Conservation (phyloP, 1,140 invertebrate species). For the Calephelis nemesis region DNA sequence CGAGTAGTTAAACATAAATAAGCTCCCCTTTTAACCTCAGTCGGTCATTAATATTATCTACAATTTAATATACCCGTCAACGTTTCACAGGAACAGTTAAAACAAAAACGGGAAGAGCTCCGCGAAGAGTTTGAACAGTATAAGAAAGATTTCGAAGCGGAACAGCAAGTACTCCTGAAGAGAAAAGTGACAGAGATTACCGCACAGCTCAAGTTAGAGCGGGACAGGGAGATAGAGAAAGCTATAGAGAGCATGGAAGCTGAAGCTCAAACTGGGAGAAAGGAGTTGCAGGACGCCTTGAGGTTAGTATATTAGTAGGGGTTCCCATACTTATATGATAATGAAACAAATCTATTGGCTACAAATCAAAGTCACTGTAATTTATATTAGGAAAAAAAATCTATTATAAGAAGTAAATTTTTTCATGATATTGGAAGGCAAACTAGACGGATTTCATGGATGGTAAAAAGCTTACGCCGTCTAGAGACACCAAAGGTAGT, state of each 20-base stretch:
- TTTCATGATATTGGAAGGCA: too few relatives aligned
- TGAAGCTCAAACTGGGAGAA: slow-evolving; percentile 68
- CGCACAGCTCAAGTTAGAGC: slow-evolving; percentile 62
- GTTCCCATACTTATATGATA: not conserved
- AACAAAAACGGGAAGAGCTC: slow-evolving; percentile 54
- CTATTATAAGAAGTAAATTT: too few relatives aligned
- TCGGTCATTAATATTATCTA: too few relatives aligned
- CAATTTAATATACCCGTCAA: too few relatives aligned
- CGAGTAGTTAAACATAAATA: too few relatives aligned
- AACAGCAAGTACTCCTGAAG: slow-evolving; percentile 61
- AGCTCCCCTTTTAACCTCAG: too few relatives aligned
- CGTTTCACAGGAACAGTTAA: slow-evolving; percentile 51
- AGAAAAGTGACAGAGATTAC: slow-evolving; percentile 70
- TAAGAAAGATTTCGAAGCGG: slow-evolving; percentile 63
- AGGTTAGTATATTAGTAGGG: slow-evolving; percentile 42
- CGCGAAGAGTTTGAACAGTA: slow-evolving; percentile 59
- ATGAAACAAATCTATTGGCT: too few relatives aligned
- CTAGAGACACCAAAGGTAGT: too few relatives aligned
- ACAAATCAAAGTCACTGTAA: too few relatives aligned
- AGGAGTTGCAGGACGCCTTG: slow-evolving; percentile 70
- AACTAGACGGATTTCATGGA: too few relatives aligned
- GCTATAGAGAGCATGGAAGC: slow-evolving; percentile 76
- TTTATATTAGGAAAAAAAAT: too few relatives aligned
- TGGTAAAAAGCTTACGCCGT: too few relatives aligned
- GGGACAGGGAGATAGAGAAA: slow-evolving; percentile 75